Evolutionary conservation across 2,888 invertebrate species (phyloP).

Genomic region (Drosophila sordidula): DNA sequence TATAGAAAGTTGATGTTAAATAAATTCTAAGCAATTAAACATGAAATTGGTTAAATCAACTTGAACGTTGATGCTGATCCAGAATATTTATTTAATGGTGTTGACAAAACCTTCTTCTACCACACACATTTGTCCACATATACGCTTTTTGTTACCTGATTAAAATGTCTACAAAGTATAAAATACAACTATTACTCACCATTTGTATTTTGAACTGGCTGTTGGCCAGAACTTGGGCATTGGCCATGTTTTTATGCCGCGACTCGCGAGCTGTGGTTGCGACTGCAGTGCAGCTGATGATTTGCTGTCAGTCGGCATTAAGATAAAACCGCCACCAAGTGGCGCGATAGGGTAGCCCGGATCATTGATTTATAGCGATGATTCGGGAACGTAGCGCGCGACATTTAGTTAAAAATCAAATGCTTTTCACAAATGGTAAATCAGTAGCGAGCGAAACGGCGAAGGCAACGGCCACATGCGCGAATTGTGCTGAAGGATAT

Average conservation of each 20-base stretch:
- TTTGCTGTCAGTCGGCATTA: conserved; percentile 80
- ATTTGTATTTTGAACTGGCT: conserved; percentile 4
- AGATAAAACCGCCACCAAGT: conserved; percentile 73
- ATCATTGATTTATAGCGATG: conserved; percentile 73
- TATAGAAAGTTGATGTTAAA: too few relatives aligned
- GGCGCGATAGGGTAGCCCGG: conserved; percentile 49
- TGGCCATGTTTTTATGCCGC: conserved; percentile 30
- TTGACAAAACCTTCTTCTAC: too few relatives aligned
- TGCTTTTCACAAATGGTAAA: conserved; percentile 39
- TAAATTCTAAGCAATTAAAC: too few relatives aligned
- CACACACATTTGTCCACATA: not conserved
- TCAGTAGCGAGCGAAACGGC: conserved; percentile 57
- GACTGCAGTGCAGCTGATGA: conserved; percentile 68
- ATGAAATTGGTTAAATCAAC: too few relatives aligned
- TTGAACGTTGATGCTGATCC: too few relatives aligned
- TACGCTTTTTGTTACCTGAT: not conserved
- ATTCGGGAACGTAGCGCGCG: conserved; percentile 38
- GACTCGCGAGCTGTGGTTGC: conserved; percentile 29
- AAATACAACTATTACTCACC: conserved; percentile 29
- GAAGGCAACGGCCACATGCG: conserved; percentile 42
- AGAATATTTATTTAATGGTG: too few relatives aligned
- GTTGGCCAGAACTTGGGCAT: not conserved
- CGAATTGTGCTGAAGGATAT: conserved; percentile 29
- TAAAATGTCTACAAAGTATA: conserved; percentile 2
- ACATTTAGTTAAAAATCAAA: conserved; percentile 67